Conservation (phyloP, 2,888 invertebrate genomes). For the Lymantria dispar region DNA sequence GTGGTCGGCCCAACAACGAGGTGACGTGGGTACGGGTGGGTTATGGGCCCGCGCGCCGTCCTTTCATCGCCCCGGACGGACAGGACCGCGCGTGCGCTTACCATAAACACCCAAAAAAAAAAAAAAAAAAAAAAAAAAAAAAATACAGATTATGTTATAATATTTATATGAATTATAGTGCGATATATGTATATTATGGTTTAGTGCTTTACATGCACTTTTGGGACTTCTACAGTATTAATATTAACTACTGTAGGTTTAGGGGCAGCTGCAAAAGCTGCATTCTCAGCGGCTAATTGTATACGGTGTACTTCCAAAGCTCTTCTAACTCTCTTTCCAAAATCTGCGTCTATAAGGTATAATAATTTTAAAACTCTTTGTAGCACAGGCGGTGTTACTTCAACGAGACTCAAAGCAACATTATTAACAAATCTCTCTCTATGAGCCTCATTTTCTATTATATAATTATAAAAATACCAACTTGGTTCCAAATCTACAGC, state of each 20-base stretch:
- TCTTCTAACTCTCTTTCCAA: constrained; percentile 84
- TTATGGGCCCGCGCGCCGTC: too few species aligned
- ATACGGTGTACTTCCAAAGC: constrained; percentile 10
- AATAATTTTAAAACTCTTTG: constrained; percentile 90
- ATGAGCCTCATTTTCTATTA: constrained; percentile 18
- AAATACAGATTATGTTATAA: too few species aligned
- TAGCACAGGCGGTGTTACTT: constrained; percentile 43
- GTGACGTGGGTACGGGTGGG: too few species aligned
- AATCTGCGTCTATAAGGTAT: constrained; percentile 86
- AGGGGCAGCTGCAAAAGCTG: not conserved
- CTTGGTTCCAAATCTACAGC: constrained; percentile 16
- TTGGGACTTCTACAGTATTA: not conserved
- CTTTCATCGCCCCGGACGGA: too few species aligned
- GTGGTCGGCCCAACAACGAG: too few species aligned
- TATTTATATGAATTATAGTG: too few species aligned
- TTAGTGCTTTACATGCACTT: not conserved
- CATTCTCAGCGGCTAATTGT: not conserved
- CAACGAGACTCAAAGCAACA: constrained; percentile 1
- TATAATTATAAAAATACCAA: constrained; percentile 15
- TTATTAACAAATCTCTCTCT: constrained; percentile 13
- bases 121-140: too few species aligned
- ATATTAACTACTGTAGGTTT: not conserved
- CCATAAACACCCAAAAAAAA: too few species aligned
- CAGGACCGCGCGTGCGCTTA: too few species aligned
- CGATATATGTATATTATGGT: too few species aligned